These are phyloP conservation scores for Zenarchopterus dispar DNA, from an alignment of 2,797 vertebrate species.

Conservation along the genomic window DNA sequence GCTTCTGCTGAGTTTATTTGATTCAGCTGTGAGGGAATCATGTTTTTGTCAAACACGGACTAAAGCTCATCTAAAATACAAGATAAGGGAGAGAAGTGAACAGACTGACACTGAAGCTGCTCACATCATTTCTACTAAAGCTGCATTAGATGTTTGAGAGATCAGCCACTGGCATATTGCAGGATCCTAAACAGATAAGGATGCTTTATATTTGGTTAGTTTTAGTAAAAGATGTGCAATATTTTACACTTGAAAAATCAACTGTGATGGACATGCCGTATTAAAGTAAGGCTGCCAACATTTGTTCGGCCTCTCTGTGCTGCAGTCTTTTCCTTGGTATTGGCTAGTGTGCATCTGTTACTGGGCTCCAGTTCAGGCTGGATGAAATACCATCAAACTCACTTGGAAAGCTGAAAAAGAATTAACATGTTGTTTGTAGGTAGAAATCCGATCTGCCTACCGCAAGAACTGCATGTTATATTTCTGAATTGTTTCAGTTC, in stretches of 20 bases:
- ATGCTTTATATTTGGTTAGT: too few species aligned
- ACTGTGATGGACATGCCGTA: not conserved
- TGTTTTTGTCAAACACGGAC: not conserved
- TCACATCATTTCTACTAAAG: not conserved
- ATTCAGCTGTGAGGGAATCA: not conserved
- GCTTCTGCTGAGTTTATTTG: not conserved
- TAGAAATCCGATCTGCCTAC: conserved; percentile 1
- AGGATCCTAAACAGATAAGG: too few species aligned
- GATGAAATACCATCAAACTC: conserved; percentile 19
- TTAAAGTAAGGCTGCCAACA: too few species aligned
- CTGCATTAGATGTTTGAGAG: not conserved
- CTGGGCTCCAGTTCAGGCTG: conserved; percentile 5
- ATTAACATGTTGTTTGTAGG: conserved; percentile 1
- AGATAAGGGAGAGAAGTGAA: not conserved
- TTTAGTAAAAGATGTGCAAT: not conserved
- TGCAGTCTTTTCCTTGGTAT: not conserved
- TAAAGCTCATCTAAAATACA: not conserved
- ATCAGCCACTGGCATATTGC: not conserved
- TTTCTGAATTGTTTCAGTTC: not conserved
- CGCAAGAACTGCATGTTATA: not conserved
- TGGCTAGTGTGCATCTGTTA: conserved; percentile 1
- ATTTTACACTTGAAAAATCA: not conserved
- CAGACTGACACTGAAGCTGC: not conserved
- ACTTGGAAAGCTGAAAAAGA: not conserved
- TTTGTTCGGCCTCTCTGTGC: not conserved